phyloP scores from a whole-genome alignment of 2,113 vertebrate genomes.

The Solea solea region DNA sequence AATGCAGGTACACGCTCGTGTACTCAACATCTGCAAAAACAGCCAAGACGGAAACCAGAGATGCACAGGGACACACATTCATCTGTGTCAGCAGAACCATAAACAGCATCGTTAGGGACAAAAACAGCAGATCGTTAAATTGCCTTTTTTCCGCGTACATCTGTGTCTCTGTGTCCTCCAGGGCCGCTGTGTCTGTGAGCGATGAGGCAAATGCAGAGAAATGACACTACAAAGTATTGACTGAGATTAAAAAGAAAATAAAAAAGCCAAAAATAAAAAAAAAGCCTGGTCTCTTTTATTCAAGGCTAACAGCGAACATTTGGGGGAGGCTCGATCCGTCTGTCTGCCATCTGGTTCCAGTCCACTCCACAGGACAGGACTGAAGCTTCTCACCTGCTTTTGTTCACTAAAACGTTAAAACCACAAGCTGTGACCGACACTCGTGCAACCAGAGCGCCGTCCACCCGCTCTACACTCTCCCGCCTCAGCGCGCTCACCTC shows the following conservation, averaged over 20 bases:
- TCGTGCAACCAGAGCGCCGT: conserved; percentile 31
- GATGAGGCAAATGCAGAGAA: conserved; percentile 8
- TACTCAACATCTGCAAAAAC: conserved; percentile 40
- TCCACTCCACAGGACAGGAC: conserved; percentile 37
- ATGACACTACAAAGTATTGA: conserved; percentile 18
- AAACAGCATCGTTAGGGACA: conserved; percentile 10
- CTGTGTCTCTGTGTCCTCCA: conserved; percentile 4
- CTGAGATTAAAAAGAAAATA: conserved; percentile 16
- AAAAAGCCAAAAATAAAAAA: background rate
- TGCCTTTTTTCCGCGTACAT: conserved; percentile 16
- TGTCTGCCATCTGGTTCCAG: conserved; percentile 59
- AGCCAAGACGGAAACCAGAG: background rate
- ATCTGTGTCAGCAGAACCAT: conserved; percentile 19
- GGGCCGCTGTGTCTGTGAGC: conserved; percentile 23
- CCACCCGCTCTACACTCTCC: background rate
- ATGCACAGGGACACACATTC: conserved; percentile 21
- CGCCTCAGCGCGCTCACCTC: background rate
- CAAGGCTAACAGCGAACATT: conserved; percentile 49
- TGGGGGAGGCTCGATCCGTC: conserved; percentile 32
- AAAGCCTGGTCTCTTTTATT: conserved; percentile 20
- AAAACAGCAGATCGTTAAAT: conserved; percentile 26
- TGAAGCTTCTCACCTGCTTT: conserved; percentile 30
- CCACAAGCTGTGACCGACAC: conserved; percentile 47
- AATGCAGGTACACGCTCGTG: background rate
- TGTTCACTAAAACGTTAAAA: conserved; percentile 34